Evolutionary conservation across 1,140 invertebrate genomes (phyloP).

Genomic region (Drosophila setifemur): DNA sequence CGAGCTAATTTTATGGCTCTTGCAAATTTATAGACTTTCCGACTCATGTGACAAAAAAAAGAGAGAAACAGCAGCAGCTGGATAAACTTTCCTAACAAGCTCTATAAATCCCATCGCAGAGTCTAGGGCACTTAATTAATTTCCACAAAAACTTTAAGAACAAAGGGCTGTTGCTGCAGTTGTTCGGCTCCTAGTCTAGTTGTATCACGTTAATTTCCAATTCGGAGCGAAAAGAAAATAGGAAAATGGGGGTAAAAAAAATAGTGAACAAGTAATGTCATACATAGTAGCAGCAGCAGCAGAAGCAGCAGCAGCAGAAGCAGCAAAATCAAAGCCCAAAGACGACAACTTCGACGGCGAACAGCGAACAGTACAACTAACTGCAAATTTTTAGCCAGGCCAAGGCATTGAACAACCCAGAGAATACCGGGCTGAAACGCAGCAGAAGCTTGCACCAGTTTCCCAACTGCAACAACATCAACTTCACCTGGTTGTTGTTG

Average conservation of each 20-base stretch:
- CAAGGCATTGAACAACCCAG: neutral
- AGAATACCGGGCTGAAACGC: conserved; percentile 5
- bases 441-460: conserved; percentile 72
- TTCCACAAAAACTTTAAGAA: conserved; percentile 76
- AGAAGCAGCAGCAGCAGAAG: no score
- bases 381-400: conserved; percentile 65
- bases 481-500: neutral
- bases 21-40: conserved; percentile 63
- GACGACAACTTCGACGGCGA: conserved; percentile 31
- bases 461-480: conserved; percentile 48
- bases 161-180: conserved; percentile 61
- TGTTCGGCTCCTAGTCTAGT: conserved; percentile 51
- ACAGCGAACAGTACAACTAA: conserved; percentile 71
- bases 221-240: conserved; percentile 55
- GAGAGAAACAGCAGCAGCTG: conserved; percentile 8
- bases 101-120: conserved; percentile 60
- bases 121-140: conserved; percentile 72
- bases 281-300: conserved; percentile 53
- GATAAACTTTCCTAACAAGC: conserved; percentile 65
- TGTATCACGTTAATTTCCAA: conserved; percentile 74
- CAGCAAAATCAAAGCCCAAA: conserved; percentile 49
- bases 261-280: conserved; percentile 54
- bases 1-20: conserved; percentile 59
- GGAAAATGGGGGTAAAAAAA: conserved; percentile 15
- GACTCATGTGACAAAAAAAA: conserved; percentile 58